A percentile compares a stretch with the other conserved stretches of the same genome.
phyloP scores from a whole-genome alignment of 92 coral and sea anemone species.

The Anthopleura xanthogrammica region DNA sequence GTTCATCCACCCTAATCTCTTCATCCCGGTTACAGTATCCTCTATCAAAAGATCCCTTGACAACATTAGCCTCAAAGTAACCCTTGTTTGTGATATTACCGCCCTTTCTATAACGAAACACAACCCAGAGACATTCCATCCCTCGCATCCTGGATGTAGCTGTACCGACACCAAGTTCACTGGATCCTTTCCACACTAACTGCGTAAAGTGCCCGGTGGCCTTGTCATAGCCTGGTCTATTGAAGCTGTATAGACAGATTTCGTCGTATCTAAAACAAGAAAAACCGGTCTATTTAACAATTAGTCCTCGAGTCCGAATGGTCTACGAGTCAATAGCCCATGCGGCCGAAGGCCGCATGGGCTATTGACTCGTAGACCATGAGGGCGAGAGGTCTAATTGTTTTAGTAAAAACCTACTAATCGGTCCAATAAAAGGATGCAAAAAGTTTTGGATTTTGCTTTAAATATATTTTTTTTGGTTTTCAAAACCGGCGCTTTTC shows the following conservation, averaged over 20 bases:
- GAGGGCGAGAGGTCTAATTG: too few species aligned
- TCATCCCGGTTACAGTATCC: slow-evolving; percentile 22
- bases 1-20: slow-evolving; percentile 13
- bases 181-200: slow-evolving; percentile 24
- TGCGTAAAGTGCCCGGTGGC: slow-evolving; percentile 33
- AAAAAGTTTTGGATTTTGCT: too few species aligned
- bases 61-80: slow-evolving; percentile 23
- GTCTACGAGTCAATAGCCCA: too few species aligned
- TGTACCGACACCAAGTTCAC: slow-evolving; percentile 32
- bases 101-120: slow-evolving; percentile 12
- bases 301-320: too few species aligned
- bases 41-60: slow-evolving; percentile 19
- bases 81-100: slow-evolving; percentile 24
- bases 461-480: too few species aligned
- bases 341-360: too few species aligned
- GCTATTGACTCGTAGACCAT: too few species aligned
- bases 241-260: slow-evolving; percentile 26
- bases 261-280: slow-evolving; percentile 29
- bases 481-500: too few species aligned
- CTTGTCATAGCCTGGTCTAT: neutral
- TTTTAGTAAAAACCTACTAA: too few species aligned
- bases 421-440: too few species aligned
- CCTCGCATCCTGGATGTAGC: slow-evolving; percentile 6
- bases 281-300: neutral
- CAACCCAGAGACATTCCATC: slow-evolving; percentile 36